A percentile compares a stretch with the other conserved stretches of the same genome.
Conservation (phyloP, 2,113 vertebrate species). For the Crotalus tigris region DNA sequence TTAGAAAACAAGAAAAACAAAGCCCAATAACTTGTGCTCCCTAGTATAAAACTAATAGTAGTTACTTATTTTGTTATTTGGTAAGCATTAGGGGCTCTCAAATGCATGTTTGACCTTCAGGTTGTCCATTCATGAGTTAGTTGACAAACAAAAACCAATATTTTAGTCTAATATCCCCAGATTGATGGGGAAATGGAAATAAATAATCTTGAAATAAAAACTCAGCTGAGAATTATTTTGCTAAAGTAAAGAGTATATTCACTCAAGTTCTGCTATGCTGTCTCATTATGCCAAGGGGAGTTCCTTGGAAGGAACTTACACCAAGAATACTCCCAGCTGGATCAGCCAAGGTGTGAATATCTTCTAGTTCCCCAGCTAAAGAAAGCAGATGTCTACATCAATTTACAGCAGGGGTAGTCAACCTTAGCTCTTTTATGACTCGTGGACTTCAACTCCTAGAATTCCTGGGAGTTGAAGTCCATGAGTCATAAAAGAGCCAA, state of each 20-base stretch:
- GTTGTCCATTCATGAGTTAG: neutral
- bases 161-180: neutral
- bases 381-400: neutral
- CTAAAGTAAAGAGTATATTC: neutral
- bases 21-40: slow-evolving; percentile 3
- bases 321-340: neutral
- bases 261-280: neutral
- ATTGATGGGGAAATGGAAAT: too few species aligned
- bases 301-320: neutral
- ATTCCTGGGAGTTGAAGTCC: too few species aligned
- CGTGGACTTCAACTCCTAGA: too few species aligned
- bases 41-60: slow-evolving; percentile 6
- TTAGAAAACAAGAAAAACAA: neutral
- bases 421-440: too few species aligned
- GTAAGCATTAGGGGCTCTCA: neutral
- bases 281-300: neutral
- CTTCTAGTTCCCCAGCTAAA: neutral
- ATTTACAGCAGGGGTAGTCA: neutral
- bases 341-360: neutral
- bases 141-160: neutral
- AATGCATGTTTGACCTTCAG: neutral
- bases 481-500: too few species aligned
- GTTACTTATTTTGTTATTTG: neutral
- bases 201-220: neutral
- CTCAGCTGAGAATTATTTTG: neutral